Conservation (phyloP, 2,113 vertebrate genomes). For the Cyanistes caeruleus region DNA sequence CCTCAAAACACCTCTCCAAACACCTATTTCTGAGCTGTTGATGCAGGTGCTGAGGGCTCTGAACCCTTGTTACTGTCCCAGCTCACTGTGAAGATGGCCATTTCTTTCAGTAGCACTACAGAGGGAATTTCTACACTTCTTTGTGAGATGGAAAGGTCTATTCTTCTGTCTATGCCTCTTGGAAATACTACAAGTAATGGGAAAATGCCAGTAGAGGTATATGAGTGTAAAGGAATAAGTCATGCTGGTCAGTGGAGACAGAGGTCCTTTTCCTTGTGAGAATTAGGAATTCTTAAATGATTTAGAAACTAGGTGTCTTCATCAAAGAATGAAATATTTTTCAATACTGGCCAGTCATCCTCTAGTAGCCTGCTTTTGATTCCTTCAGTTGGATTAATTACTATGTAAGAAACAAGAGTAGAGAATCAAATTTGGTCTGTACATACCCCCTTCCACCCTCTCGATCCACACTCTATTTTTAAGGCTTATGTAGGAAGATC, state of each 20-base stretch:
- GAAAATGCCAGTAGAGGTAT: background rate
- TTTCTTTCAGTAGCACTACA: background rate
- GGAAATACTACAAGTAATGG: background rate
- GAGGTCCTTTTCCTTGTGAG: background rate
- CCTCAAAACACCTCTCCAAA: background rate
- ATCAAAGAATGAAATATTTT: background rate
- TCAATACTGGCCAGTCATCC: background rate
- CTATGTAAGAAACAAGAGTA: background rate
- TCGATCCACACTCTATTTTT: background rate
- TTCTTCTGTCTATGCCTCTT: background rate
- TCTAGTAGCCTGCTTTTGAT: background rate
- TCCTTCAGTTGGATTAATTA: background rate
- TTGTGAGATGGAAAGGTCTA: background rate
- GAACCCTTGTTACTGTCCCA: too few relatives aligned
- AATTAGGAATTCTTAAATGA: background rate
- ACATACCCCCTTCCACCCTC: rapidly evolving
- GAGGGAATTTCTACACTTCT: background rate
- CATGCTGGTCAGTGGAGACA: background rate
- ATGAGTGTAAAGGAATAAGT: background rate
- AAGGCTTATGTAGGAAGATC: background rate
- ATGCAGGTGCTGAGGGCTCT: background rate
- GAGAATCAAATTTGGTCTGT: background rate
- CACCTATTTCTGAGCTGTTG: background rate
- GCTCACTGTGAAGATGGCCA: background rate
- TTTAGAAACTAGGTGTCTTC: background rate